phyloP scores from a whole-genome alignment of 2,113 vertebrate species.

The Chiloscyllium plagiosum region DNA sequence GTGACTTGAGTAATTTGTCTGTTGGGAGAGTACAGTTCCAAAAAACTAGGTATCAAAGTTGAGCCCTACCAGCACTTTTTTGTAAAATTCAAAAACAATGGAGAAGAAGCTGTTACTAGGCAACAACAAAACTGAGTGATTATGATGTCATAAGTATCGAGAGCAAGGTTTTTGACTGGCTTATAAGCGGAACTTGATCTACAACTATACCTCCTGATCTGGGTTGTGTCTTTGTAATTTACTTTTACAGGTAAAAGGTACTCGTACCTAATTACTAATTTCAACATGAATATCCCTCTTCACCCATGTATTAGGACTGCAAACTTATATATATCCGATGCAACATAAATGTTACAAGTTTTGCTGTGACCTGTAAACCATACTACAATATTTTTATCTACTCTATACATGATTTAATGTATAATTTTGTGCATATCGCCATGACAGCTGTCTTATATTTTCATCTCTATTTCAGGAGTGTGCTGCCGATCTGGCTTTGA shows the following conservation, averaged over 20 bases:
- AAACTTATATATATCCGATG: not conserved
- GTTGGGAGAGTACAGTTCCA: not conserved
- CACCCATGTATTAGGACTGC: not conserved
- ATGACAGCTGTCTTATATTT: not conserved
- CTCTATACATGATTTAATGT: not conserved
- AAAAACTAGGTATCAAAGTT: not conserved
- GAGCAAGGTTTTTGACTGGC: not conserved
- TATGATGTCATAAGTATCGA: conserved; percentile 17
- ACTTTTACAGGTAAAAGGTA: not conserved
- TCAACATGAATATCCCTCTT: not conserved
- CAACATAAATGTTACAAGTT: not conserved
- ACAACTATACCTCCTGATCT: not conserved
- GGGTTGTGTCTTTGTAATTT: not conserved
- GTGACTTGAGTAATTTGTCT: not conserved
- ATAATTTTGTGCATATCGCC: not conserved
- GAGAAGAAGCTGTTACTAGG: conserved; percentile 11
- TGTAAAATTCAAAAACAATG: conserved; percentile 13
- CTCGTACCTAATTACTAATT: not conserved
- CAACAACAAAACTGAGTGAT: not conserved
- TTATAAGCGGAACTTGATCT: not conserved
- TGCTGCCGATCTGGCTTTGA: conserved; percentile 28
- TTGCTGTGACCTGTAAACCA: not conserved
- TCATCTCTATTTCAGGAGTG: conserved; percentile 26
- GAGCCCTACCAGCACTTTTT: not conserved
- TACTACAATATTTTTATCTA: not conserved